Conservation (phyloP, 2,113 vertebrate species). For the Bubo scandiacus region DNA sequence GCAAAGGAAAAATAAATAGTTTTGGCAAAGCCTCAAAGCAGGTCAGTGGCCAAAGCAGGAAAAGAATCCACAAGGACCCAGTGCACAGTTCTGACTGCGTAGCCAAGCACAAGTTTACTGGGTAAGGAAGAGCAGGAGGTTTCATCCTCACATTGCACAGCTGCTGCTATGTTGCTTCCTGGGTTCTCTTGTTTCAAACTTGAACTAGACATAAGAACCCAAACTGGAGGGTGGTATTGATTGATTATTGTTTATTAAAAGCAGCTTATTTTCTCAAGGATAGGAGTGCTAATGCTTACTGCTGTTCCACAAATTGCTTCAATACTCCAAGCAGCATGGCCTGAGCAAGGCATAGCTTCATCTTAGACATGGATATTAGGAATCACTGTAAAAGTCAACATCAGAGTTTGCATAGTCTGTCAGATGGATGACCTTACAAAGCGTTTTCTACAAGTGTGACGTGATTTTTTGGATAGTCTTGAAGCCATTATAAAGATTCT, state of each 20-base stretch:
- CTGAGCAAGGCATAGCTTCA: background rate
- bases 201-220: background rate
- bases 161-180: background rate
- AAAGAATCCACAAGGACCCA: background rate
- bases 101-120: background rate
- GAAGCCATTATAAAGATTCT: background rate
- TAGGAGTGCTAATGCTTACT: background rate
- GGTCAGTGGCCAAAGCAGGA: background rate
- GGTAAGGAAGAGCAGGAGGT: background rate
- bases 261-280: background rate
- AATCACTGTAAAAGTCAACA: background rate
- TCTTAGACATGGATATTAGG: background rate
- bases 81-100: rapidly evolving
- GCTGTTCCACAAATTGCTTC: background rate
- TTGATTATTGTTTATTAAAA: background rate
- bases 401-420: background rate
- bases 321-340: background rate
- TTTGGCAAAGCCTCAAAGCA: background rate
- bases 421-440: background rate
- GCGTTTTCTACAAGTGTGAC: background rate
- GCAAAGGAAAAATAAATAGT: background rate
- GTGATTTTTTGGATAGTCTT: background rate
- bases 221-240: background rate
- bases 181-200: background rate
- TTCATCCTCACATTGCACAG: background rate